Evolutionary conservation across 92 coral and sea anemone genomes (phyloP), one percentile per base, ranked within the genome.

Genomic region (Parazoanthus swiftii): DNA sequence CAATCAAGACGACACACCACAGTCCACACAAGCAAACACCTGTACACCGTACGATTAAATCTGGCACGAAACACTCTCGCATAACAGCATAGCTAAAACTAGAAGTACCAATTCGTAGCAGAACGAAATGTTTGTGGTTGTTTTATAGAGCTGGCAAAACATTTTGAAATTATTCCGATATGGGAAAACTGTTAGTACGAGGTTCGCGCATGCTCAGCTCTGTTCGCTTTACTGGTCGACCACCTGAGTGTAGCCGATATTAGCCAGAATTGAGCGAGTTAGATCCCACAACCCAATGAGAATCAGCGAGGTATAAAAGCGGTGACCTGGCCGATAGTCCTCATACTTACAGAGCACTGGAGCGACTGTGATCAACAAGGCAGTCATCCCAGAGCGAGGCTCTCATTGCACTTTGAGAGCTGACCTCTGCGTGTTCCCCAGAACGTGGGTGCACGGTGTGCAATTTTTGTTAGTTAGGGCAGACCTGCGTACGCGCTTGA

Each of bases 331-430:
- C 33, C 11, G 23, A 21, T 4, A 9, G 25, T 20, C 1, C 72
- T 80, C 86, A 88, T 88, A 88, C 90, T 88, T 88, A 88, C 90
- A 88, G 81, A 65, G 90, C 90, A 82, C 85, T 67, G 90, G 81
- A 68, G 48, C 10, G 18, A 88, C 85, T 79, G 90, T 88, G 90
- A 88, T 88, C 90, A 80, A 39, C 9, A 68, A 88, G 90, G 90
- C 90, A 79, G 79, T 88, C 38, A 37, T 70, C 81, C 90, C 90
- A 80, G 90, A 74, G 86, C 80, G 71, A 88, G 86, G 90, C 90
- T 66, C 90, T 74, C 86, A 88, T 70, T 88, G 90, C 90, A 88
- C 90, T 21, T 6, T 33, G 90, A 67, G 86, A 18, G 86, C 90
- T 63, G 70, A 63, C 70, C 70, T 63, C 70, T 63, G 90, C 90